These are phyloP conservation scores for Osmerus eperlanus DNA, from an alignment of 2,113 vertebrate genomes.

Conservation along the genomic window DNA sequence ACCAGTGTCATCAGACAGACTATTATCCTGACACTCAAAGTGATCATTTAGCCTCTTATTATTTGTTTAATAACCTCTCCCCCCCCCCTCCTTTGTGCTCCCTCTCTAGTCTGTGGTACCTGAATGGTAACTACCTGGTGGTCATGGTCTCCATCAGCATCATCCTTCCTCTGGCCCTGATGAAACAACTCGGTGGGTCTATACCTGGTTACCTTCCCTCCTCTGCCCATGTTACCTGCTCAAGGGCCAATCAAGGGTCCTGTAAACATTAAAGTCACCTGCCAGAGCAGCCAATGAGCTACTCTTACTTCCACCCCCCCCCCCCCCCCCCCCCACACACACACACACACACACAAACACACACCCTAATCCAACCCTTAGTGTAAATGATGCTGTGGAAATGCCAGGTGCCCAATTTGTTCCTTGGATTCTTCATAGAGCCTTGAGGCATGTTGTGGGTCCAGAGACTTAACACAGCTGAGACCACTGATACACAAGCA, in stretches of 20 bases:
- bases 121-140: constrained; percentile 97
- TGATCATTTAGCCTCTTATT: background rate
- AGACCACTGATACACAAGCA: background rate
- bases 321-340: background rate
- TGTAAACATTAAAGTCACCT: background rate
- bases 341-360: background rate
- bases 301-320: background rate
- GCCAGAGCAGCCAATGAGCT: background rate
- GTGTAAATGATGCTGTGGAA: background rate
- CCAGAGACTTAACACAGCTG: background rate
- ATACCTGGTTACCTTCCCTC: background rate
- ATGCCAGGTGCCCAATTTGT: background rate
- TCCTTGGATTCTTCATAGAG: background rate
- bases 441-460: background rate
- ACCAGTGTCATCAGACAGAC: background rate
- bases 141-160: constrained; percentile 82
- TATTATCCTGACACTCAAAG: background rate
- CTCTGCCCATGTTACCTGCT: too few relatives aligned
- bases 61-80: background rate
- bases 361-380: background rate
- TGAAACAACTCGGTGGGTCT: constrained; percentile 95
- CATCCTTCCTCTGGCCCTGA: constrained; percentile 91
- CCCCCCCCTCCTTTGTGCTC: constrained; percentile 1
- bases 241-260: background rate
- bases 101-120: constrained; percentile 86